These are phyloP conservation scores for Mormyrops boulengeri DNA, from an alignment of 2,797 vertebrate species.

Conservation along the genomic window DNA sequence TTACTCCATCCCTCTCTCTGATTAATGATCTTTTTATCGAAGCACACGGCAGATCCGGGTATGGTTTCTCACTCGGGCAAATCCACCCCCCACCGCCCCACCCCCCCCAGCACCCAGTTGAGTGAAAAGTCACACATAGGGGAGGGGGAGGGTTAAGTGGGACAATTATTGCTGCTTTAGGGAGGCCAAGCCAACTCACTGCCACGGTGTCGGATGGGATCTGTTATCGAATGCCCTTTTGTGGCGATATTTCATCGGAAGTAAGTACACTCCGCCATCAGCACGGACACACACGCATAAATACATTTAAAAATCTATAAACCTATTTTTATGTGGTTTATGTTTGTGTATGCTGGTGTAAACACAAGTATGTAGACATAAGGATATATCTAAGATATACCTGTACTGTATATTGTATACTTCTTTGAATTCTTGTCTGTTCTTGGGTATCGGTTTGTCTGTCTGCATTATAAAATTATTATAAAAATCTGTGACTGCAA, in stretches of 20 bases:
- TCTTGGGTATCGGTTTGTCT: not conserved
- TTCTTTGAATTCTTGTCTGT: not conserved
- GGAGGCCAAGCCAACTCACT: not conserved
- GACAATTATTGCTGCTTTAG: not conserved
- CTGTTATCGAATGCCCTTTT: not conserved
- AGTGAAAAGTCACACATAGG: slow-evolving; percentile 1
- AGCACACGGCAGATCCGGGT: not conserved
- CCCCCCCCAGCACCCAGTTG: not conserved
- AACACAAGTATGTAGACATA: not conserved
- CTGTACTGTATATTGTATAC: not conserved
- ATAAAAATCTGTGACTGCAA: not conserved
- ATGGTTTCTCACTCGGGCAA: not conserved
- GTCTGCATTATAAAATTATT: not conserved
- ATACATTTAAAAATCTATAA: slow-evolving; percentile 28
- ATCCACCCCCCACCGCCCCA: not conserved
- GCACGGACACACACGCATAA: not conserved
- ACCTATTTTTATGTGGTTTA: not conserved
- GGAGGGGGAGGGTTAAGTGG: slow-evolving; percentile 1
- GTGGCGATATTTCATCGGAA: not conserved
- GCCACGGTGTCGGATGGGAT: not conserved
- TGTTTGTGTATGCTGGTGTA: not conserved
- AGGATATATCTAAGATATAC: not conserved
- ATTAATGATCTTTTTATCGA: slow-evolving; percentile 18
- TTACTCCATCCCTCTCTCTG: slow-evolving; percentile 14
- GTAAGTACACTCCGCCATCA: slow-evolving; percentile 14